Percentiles rank a stretch among this genome's conserved stretches.
Evolutionary conservation across 1,140 invertebrate genomes (phyloP).

Genomic region (Anadara kagoshimensis): DNA sequence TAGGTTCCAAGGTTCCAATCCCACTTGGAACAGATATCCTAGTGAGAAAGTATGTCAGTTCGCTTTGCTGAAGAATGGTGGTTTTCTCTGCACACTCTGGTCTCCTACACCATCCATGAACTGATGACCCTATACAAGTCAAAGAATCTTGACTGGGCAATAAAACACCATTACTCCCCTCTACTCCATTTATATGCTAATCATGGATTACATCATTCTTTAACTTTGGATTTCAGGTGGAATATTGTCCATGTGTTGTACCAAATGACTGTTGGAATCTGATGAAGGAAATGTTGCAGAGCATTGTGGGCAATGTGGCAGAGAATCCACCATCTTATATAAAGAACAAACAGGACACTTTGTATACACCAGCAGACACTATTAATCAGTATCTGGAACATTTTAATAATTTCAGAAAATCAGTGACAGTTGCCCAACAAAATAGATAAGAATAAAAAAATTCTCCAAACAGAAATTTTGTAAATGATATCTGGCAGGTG

Average conservation of each 20-base stretch:
- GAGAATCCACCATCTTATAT: slow-evolving; percentile 71
- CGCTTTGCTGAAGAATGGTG: too few species aligned
- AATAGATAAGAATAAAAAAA: slow-evolving; percentile 13
- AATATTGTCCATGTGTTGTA: slow-evolving; percentile 93
- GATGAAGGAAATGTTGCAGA: slow-evolving; percentile 93
- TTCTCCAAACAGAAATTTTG: too few species aligned
- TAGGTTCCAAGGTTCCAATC: too few species aligned
- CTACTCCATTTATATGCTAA: not conserved
- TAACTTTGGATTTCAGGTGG: slow-evolving; percentile 79
- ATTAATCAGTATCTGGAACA: slow-evolving; percentile 97
- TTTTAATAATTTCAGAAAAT: slow-evolving; percentile 91
- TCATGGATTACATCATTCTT: not conserved
- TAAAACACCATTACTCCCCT: too few species aligned
- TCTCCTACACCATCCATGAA: too few species aligned
- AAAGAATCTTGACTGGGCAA: too few species aligned
- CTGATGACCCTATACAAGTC: too few species aligned
- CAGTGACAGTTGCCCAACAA: slow-evolving; percentile 13
- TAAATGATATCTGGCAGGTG: too few species aligned
- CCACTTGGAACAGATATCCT: too few species aligned
- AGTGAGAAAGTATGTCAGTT: too few species aligned
- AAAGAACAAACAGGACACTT: slow-evolving; percentile 86
- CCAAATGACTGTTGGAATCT: slow-evolving; percentile 92
- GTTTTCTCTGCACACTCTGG: too few species aligned
- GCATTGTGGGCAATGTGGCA: slow-evolving; percentile 88
- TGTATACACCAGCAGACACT: slow-evolving; percentile 87